A percentile compares a stretch with the other conserved stretches of the same genome.
phyloP scores from a whole-genome alignment of 2,888 invertebrate species.

The Amphiduros pacificus region DNA sequence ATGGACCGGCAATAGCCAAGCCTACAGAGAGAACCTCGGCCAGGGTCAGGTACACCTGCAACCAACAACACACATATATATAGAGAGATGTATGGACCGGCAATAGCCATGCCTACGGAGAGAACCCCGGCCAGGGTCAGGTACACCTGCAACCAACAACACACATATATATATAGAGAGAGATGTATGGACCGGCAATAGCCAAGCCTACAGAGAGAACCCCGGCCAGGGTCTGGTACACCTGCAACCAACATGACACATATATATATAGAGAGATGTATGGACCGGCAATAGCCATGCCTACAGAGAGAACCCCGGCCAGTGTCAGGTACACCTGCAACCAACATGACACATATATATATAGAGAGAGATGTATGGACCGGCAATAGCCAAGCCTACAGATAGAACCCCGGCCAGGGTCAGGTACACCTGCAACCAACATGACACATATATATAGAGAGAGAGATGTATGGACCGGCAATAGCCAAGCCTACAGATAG shows the following conservation, averaged over 20 bases:
- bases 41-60: slow-evolving; percentile 69
- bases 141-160: slow-evolving; percentile 65
- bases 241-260: too few relatives aligned
- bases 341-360: too few relatives aligned
- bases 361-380: too few relatives aligned
- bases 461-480: too few relatives aligned
- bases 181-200: too few relatives aligned
- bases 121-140: slow-evolving; percentile 72
- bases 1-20: slow-evolving; percentile 73
- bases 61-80: too few relatives aligned
- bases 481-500: slow-evolving; percentile 76
- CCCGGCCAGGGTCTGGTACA: slow-evolving; percentile 71
- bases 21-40: slow-evolving; percentile 74
- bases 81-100: too few relatives aligned
- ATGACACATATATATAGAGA: too few relatives aligned
- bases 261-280: too few relatives aligned
- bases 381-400: slow-evolving; percentile 75
- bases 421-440: slow-evolving; percentile 66
- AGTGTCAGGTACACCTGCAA: slow-evolving; percentile 68
- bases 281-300: slow-evolving; percentile 74
- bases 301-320: slow-evolving; percentile 73
- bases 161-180: too few relatives aligned
- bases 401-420: slow-evolving; percentile 72
- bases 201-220: slow-evolving; percentile 75
- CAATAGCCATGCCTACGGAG: slow-evolving; percentile 74